phyloP scores from a whole-genome alignment of 1,140 invertebrate species.

The Drosophila navojoa region DNA sequence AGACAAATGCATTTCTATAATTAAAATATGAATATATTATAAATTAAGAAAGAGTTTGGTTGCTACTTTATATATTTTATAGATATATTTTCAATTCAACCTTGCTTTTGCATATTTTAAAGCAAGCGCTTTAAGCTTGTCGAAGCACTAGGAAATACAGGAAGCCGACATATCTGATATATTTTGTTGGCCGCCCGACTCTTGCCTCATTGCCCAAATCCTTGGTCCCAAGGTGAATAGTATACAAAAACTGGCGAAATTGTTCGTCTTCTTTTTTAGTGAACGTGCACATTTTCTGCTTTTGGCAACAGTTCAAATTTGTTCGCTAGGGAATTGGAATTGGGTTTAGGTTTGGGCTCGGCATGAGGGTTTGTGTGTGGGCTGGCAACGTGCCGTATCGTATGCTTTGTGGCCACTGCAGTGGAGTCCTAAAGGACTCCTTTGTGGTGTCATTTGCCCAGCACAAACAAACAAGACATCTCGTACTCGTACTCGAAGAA shows the following conservation, averaged over 20 bases:
- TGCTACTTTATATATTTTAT: too few relatives aligned
- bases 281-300: constrained; percentile 28
- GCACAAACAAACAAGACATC: constrained; percentile 44
- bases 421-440: constrained; percentile 16
- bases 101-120: background rate
- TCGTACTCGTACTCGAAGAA: background rate
- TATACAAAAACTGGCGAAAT: constrained; percentile 9
- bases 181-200: background rate
- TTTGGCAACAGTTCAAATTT: constrained; percentile 68
- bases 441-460: constrained; percentile 24
- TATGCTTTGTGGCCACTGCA: constrained; percentile 23
- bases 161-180: background rate
- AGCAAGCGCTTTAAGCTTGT: background rate
- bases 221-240: constrained; percentile 17
- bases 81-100: background rate
- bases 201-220: constrained; percentile 3
- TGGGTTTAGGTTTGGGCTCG: background rate
- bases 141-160: background rate
- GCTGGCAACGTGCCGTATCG: constrained; percentile 32
- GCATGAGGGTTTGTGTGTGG: background rate
- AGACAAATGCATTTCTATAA: background rate
- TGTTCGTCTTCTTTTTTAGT: constrained; percentile 2
- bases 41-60: background rate
- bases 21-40: background rate
- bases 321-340: constrained; percentile 22